Conservation (phyloP, 1,140 invertebrate genomes). For the Drosophila repleta region DNA sequence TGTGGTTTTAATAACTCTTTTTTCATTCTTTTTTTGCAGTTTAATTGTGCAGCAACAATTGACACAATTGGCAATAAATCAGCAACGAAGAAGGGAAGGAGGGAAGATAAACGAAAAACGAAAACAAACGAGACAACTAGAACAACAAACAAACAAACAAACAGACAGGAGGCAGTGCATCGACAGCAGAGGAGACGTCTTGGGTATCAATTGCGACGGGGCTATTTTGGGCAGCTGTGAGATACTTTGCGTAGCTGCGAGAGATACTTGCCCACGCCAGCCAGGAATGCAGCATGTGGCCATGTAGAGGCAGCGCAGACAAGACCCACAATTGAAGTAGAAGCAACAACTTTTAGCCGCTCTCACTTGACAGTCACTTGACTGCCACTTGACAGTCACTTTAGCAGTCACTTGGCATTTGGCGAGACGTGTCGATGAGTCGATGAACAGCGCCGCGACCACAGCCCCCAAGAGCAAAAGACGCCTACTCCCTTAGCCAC, state of each 20-base stretch:
- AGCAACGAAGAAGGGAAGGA: conserved; percentile 28
- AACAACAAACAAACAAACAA: conserved; percentile 23
- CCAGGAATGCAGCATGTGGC: conserved; percentile 63
- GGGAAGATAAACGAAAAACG: conserved; percentile 32
- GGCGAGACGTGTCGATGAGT: conserved; percentile 72
- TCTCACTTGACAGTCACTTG: conserved; percentile 63
- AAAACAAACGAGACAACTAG: conserved; percentile 15
- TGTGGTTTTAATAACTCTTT: conserved; percentile 20
- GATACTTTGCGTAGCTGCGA: conserved; percentile 38
- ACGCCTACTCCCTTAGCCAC: conserved; percentile 3
- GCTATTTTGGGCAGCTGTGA: conserved; percentile 41
- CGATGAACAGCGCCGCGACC: conserved; percentile 43
- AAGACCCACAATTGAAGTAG: conserved; percentile 8
- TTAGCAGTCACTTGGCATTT: conserved; percentile 53
- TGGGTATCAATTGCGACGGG: conserved; percentile 17
- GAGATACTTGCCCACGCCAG: conserved; percentile 38
- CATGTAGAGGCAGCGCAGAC: conserved; percentile 46
- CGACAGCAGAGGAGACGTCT: conserved; percentile 1
- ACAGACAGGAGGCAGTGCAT: conserved; percentile 36
- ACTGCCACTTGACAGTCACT: conserved; percentile 56
- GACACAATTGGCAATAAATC: conserved; percentile 79
- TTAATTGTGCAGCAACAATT: conserved; percentile 78
- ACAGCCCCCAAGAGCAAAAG: neutral
- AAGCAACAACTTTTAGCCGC: conserved; percentile 12
- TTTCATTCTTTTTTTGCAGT: conserved; percentile 51